Evolutionary conservation across 2,113 vertebrate genomes (phyloP).

Genomic region (Suncus etruscus): DNA sequence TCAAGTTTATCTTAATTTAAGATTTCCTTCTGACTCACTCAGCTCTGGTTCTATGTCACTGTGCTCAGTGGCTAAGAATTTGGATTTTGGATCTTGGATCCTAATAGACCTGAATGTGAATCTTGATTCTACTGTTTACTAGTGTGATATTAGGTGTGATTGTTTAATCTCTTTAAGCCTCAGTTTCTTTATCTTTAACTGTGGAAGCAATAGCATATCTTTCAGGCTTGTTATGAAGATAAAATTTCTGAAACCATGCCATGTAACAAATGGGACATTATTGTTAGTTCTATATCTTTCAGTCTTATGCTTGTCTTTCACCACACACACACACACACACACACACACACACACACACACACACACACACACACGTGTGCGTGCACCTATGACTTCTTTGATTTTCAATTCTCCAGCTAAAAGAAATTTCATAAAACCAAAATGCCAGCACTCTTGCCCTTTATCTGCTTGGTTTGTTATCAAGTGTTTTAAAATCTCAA

Average conservation of each 20-base stretch:
- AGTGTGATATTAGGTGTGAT: background rate
- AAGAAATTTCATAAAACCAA: background rate
- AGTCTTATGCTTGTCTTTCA: background rate
- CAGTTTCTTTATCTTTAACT: slow-evolving; percentile 45
- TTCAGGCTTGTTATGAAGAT: background rate
- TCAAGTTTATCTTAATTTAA: background rate
- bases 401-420: background rate
- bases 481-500: slow-evolving; percentile 8
- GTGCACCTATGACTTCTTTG: background rate
- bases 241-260: background rate
- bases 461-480: background rate
- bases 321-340: too few relatives aligned
- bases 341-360: background rate
- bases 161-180: slow-evolving; percentile 21
- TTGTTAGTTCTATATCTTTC: background rate
- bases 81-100: background rate
- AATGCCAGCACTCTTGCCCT: slow-evolving; percentile 5
- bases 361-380: background rate
- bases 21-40: slow-evolving; percentile 13
- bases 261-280: background rate
- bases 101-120: slow-evolving; percentile 26
- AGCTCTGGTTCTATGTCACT: background rate
- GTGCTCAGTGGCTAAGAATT: background rate
- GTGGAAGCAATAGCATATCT: background rate
- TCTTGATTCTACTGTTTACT: slow-evolving; percentile 31